Evolutionary conservation across 2,113 vertebrate genomes (phyloP).

Genomic region (Bos indicus): DNA sequence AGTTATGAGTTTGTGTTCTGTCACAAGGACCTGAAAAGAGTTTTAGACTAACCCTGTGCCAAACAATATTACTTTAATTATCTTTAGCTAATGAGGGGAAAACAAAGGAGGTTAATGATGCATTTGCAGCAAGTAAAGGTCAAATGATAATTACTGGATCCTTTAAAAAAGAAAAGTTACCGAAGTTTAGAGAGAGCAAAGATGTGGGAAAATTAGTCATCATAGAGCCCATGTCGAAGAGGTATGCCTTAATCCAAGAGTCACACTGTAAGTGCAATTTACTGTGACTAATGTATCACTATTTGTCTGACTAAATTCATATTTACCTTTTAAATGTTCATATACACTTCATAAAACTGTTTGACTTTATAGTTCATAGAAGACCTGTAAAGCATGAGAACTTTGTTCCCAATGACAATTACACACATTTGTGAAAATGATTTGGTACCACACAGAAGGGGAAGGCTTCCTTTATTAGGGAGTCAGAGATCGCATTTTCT

Average conservation of each 20-base stretch:
- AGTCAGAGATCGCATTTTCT: background rate
- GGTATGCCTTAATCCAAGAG: background rate
- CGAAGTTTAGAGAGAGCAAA: background rate
- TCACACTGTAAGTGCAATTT: background rate
- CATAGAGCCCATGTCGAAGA: background rate
- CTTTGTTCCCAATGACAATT: background rate
- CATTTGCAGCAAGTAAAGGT: background rate
- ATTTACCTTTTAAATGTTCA: background rate
- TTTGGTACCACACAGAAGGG: background rate
- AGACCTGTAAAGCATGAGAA: background rate
- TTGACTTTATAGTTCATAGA: background rate
- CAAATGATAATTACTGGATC: background rate
- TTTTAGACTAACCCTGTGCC: background rate
- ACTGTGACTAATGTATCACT: background rate
- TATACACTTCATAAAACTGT: background rate
- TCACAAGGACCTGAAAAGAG: background rate
- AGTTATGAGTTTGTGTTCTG: background rate
- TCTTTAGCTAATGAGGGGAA: constrained; percentile 1
- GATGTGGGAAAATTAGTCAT: background rate
- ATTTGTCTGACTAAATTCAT: background rate
- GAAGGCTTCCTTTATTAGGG: background rate
- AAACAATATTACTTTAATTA: background rate
- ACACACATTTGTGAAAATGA: background rate
- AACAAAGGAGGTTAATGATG: background rate
- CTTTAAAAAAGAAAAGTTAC: background rate